A percentile compares a stretch with the other conserved stretches of the same genome.
Conservation (phyloP, 2,797 vertebrate genomes). For the Phataginus tetradactyla region DNA sequence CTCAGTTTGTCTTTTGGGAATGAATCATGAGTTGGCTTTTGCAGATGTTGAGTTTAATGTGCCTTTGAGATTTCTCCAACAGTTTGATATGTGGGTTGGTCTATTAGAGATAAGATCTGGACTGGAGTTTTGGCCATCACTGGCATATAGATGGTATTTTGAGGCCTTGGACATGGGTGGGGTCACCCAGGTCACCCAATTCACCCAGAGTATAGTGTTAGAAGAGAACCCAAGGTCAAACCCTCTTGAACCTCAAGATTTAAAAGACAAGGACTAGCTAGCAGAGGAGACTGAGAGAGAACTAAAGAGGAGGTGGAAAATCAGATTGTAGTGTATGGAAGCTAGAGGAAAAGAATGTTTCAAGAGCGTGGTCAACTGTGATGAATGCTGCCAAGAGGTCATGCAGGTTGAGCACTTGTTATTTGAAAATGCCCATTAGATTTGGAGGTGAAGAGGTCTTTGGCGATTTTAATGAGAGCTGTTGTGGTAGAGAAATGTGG, state of each 20-base stretch:
- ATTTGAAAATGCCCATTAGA: background rate
- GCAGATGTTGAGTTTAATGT: background rate
- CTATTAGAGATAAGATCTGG: background rate
- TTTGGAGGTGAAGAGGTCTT: constrained; percentile 11
- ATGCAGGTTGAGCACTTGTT: background rate
- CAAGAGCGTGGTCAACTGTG: background rate
- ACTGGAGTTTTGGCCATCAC: background rate
- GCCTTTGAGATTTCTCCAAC: constrained; percentile 12
- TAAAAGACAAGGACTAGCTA: background rate
- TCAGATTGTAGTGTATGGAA: background rate
- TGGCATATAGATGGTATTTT: background rate
- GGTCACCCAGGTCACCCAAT: background rate
- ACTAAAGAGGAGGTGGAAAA: background rate
- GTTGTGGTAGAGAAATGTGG: background rate
- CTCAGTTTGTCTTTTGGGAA: background rate
- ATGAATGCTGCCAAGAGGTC: background rate
- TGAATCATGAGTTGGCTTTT: constrained; percentile 15
- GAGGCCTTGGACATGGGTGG: background rate
- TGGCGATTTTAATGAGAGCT: background rate
- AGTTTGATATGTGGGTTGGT: background rate
- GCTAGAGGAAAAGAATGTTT: background rate
- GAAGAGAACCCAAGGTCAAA: background rate
- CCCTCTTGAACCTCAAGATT: background rate
- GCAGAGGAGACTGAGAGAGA: background rate
- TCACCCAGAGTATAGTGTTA: background rate